These are phyloP conservation scores for Pseudopodoces humilis DNA, from an alignment of 2,113 vertebrate species.

Conservation along the genomic window DNA sequence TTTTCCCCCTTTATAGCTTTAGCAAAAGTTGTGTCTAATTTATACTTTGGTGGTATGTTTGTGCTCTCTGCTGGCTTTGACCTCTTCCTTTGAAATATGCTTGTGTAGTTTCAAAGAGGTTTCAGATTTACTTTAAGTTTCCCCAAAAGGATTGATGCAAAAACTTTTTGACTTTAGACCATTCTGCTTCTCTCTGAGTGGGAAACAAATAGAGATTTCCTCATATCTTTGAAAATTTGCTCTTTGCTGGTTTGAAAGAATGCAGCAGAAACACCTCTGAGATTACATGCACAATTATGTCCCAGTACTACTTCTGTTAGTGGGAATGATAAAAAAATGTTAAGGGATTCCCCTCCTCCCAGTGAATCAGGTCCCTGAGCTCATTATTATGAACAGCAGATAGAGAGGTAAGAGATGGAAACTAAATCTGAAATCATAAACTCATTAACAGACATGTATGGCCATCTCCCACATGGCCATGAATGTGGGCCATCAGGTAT, in stretches of 20 bases:
- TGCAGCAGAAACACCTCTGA: constrained; percentile 19
- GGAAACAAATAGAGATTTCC: neutral
- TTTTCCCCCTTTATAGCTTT: neutral
- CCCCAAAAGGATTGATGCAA: neutral
- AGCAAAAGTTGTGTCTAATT: constrained; percentile 19
- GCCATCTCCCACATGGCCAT: constrained; percentile 26
- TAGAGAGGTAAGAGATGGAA: constrained; percentile 68
- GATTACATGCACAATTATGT: constrained; percentile 27
- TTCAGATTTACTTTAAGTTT: constrained; percentile 23
- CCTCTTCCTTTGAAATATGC: constrained; percentile 27
- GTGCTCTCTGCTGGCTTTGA: constrained; percentile 13
- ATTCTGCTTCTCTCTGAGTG: neutral
- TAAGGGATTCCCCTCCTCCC: constrained; percentile 36
- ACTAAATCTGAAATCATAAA: constrained; percentile 69
- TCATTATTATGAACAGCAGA: constrained; percentile 65
- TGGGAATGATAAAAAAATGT: constrained; percentile 42
- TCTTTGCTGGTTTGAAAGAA: neutral
- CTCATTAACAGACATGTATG: constrained; percentile 60
- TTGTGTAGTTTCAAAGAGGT: constrained; percentile 26
- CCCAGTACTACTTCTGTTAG: constrained; percentile 54
- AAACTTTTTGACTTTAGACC: constrained; percentile 42
- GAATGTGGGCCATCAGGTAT: constrained; percentile 67
- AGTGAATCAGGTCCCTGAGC: constrained; percentile 58
- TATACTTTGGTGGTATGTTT: neutral
- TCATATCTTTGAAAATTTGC: neutral